Conservation (phyloP, 2,888 invertebrate species). For the Nemurella pictetii region DNA sequence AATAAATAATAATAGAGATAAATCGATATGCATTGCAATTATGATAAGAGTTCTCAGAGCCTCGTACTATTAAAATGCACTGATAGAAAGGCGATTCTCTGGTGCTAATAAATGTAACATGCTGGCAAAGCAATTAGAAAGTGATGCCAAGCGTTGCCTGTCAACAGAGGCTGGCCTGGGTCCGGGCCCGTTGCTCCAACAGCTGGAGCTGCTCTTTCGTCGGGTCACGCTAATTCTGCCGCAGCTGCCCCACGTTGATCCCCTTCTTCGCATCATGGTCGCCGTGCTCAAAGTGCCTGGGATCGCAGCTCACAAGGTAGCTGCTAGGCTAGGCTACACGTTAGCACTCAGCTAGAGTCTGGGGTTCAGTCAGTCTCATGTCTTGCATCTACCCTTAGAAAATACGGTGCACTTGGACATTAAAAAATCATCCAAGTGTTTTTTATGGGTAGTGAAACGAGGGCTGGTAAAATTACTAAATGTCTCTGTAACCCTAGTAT, state of each 20-base stretch:
- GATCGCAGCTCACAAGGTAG: constrained; percentile 77
- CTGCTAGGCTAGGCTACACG: no score
- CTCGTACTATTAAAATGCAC: no score
- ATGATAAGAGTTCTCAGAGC: no score
- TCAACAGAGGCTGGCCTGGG: constrained; percentile 67
- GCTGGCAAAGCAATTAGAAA: no score
- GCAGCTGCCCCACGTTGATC: constrained; percentile 69
- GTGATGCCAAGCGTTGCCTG: no score
- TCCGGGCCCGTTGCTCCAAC: constrained; percentile 71
- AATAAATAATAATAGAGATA: no score
- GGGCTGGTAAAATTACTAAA: no score
- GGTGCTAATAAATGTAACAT: no score
- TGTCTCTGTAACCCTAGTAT: neutral
- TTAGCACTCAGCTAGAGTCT: no score
- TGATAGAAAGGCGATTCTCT: no score
- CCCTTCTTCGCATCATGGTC: constrained; percentile 74
- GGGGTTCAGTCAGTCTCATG: neutral
- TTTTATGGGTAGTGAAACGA: no score
- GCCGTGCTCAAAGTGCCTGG: constrained; percentile 83
- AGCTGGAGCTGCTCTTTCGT: constrained; percentile 85
- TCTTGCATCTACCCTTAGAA: neutral
- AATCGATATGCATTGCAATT: no score
- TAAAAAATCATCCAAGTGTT: neutral
- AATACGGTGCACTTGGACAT: neutral
- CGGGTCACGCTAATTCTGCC: constrained; percentile 71